Evolutionary conservation across 2,888 invertebrate species (phyloP).

Genomic region (Drosophila falleni): DNA sequence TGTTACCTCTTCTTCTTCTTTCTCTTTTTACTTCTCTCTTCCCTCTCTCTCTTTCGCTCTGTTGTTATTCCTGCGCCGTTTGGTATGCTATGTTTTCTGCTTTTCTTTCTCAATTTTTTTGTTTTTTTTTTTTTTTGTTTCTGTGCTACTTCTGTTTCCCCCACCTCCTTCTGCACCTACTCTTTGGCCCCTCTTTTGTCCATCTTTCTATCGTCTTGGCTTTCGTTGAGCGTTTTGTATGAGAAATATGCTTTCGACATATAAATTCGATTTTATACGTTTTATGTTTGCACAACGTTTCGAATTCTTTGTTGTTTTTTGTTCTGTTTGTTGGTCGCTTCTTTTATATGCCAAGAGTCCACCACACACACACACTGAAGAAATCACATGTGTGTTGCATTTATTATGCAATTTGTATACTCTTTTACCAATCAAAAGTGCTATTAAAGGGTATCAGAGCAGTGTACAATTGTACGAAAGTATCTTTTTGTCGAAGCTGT

Average conservation of each 20-base stretch:
- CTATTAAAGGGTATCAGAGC: background rate
- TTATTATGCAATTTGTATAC: conserved; percentile 46
- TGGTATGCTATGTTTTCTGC: conserved; percentile 14
- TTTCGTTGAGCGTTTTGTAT: conserved; percentile 54
- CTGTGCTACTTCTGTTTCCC: conserved; percentile 22
- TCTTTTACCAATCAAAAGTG: background rate
- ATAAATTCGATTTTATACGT: conserved; percentile 80
- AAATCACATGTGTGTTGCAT: conserved; percentile 54
- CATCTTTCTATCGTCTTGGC: conserved; percentile 23
- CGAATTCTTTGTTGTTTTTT: conserved; percentile 37
- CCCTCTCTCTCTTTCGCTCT: background rate
- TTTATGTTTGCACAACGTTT: conserved; percentile 70
- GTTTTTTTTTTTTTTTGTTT: conserved; percentile 6
- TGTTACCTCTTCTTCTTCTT: conserved; percentile 10
- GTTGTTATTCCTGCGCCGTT: conserved; percentile 14
- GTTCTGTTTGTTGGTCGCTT: conserved; percentile 62
- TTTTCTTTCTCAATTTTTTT: conserved; percentile 1
- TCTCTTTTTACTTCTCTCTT: background rate
- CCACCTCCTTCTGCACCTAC: background rate
- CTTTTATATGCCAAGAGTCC: conserved; percentile 69
- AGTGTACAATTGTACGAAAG: too few species aligned
- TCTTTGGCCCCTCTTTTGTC: background rate
- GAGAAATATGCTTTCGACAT: conserved; percentile 76
- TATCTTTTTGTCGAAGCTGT: too few species aligned
- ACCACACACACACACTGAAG: conserved; percentile 30